Base-by-base conservation (phyloP, 2,113 vertebrate species). In the Lampris megalopsis region DNA sequence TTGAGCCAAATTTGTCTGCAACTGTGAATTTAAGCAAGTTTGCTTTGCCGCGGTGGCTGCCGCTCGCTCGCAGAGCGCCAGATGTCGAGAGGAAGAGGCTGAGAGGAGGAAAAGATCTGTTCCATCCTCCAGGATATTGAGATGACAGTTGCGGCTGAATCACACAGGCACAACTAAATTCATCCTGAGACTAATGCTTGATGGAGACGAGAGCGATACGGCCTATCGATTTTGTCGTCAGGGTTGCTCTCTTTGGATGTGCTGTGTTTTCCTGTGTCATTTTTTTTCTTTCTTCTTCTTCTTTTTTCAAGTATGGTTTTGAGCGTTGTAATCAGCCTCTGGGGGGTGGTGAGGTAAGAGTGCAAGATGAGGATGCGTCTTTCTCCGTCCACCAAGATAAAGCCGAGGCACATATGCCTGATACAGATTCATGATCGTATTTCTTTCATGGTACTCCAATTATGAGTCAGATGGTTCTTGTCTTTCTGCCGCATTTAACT, bases 381-480 rank as follows among this genome's bases (percentile, higher is more conserved):
- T 60, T 69, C 66, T 63, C 49, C 75, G 58, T 61, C 79, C n/a
- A 59, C 71, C 50, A 66, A 58, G 86, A 81, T 85, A 75, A 83
- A 73, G 70, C 87, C 10, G 69, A 85, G 24, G 81, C 82, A 81
- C 70, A 62, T 80, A 82, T 80, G 61, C 84, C 74, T 81, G 81
- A 83, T 80, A 77, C 81, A 77, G 77, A 89, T 88, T 86, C 86
- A 87, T 90, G 86, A 82, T 89, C 82, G 85, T 90, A 89, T 89
- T 92, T 90, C 89, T 90, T 88, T 91, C 81, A 89, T 91, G 91
- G 84, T 87, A 88, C 89, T 91, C 90, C 90, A 91, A 89, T 93
- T 92, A 93, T 92, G 89, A 92, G 88, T 91, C 90, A 90, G 90
- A 90, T 90, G 89, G 90, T 93, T 90, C 88, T 79, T 81, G 75